Percentiles rank a stretch among this genome's conserved stretches.
phyloP scores from a whole-genome alignment of 2,888 invertebrate species.

The Resseliella maxima region DNA sequence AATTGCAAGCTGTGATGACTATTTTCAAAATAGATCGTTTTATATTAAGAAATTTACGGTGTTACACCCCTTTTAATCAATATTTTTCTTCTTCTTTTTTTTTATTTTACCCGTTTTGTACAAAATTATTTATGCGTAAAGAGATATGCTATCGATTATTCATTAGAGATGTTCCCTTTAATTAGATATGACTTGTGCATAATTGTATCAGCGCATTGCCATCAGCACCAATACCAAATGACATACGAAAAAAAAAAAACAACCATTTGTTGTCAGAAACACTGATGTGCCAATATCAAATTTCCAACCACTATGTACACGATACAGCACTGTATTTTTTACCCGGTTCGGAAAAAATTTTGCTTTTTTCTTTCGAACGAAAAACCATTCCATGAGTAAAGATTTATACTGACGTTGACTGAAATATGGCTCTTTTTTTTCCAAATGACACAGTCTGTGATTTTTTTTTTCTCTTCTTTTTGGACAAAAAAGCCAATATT shows the following conservation, averaged over 20 bases:
- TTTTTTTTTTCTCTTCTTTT: too few species aligned
- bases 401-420: background rate
- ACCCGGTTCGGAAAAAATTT: background rate
- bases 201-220: conserved; percentile 14
- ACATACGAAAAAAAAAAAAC: conserved; percentile 25
- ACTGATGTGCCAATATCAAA: conserved; percentile 4
- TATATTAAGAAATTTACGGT: background rate
- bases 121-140: background rate
- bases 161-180: conserved; percentile 1
- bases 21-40: background rate
- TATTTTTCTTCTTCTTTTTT: background rate
- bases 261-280: conserved; percentile 8
- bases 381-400: background rate
- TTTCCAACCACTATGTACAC: background rate
- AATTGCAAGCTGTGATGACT: conserved; percentile 29
- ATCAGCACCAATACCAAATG: background rate
- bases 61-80: background rate
- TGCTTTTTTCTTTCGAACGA: background rate
- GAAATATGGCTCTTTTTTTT: background rate
- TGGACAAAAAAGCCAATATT: background rate
- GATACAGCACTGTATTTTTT: background rate
- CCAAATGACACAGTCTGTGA: background rate
- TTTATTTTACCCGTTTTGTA: background rate
- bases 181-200: conserved; percentile 10
- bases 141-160: conserved; percentile 10